Evolutionary conservation across 2,113 vertebrate species (phyloP).

Genomic region (Amblyopsis rosae): DNA sequence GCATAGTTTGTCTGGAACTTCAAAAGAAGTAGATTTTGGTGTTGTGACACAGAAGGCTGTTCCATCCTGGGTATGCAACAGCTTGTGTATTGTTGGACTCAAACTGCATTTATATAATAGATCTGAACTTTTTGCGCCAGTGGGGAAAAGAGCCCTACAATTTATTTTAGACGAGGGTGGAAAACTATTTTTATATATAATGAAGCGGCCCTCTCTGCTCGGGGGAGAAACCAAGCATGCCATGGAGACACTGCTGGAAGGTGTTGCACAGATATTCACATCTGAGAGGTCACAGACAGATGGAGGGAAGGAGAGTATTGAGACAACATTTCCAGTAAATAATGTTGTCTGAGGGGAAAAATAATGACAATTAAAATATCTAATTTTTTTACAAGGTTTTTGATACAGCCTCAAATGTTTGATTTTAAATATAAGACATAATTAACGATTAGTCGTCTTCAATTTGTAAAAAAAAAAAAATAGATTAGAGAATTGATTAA

Average conservation of each 20-base stretch:
- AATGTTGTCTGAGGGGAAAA: slow-evolving; percentile 35
- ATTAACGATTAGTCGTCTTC: slow-evolving; percentile 81
- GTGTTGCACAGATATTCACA: slow-evolving; percentile 45
- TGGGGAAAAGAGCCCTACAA: slow-evolving; percentile 31
- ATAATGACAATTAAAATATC: slow-evolving; percentile 46
- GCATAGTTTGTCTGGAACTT: neutral
- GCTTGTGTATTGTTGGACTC: slow-evolving; percentile 37
- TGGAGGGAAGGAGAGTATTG: slow-evolving; percentile 10
- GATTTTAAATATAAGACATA: slow-evolving; percentile 76
- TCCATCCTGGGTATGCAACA: slow-evolving; percentile 35
- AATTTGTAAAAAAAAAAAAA: slow-evolving; percentile 80
- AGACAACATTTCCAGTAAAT: slow-evolving; percentile 31
- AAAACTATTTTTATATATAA: slow-evolving; percentile 77
- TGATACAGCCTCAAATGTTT: slow-evolving; percentile 90
- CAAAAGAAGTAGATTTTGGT: neutral
- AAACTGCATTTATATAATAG: slow-evolving; percentile 41
- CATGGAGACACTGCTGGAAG: slow-evolving; percentile 45
- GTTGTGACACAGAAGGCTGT: neutral
- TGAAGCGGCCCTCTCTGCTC: slow-evolving; percentile 51
- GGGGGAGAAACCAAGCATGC: slow-evolving; percentile 36
- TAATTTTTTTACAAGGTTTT: slow-evolving; percentile 88
- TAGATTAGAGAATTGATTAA: slow-evolving; percentile 74
- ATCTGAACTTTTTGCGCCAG: slow-evolving; percentile 16
- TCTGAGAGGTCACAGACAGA: slow-evolving; percentile 18
- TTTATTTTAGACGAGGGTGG: slow-evolving; percentile 71